Base-by-base conservation (phyloP, 1,140 invertebrate genomes). In the Drosophila tristis region DNA sequence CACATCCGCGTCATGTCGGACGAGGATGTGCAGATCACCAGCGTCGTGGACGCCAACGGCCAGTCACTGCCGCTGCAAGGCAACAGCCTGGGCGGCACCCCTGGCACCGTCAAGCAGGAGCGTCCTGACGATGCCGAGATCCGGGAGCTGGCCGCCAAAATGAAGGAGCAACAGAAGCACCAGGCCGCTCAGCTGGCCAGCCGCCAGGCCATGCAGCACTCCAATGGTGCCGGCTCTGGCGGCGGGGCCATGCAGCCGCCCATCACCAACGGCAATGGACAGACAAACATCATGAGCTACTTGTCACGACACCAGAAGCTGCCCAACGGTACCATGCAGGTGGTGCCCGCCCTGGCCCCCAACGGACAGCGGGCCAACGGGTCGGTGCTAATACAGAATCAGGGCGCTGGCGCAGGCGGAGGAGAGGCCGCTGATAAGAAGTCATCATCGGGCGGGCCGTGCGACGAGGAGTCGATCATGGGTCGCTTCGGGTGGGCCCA, bases 401-500 rank as follows among this genome's bases (percentile, higher is more conserved):
- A 39, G 35, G 54, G 66, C 16, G 39, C n/a, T 60, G 54, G 31
- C 7, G 58, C 72, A 5, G 51, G 67, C 31, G 76, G 73, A 9
- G 65, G 65, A 8, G 68, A 65, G 9, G 31, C 9, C 4, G 58
- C 62, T 29, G 57, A 87, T 2, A 80, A 78, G 47, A 63, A 82
- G 44, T 65, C 64, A 6, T 61, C 53, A 8, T 58, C 53, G 2
- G 15, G 49, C 31, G 70, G 79, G 0, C 93, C 91, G 76, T 94
- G 91, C 3, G 97, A 98, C 91, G 96, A 96, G 70, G 95, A 96
- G 50, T 97, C 96, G 74, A 94, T 95, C 89, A 95, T 96, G 89
- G 97, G 97, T 23, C 94, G 96, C 80, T 98, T 98, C 92, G 97
- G 97, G 29, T 98, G 98, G 98, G 95, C 95, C 25, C 96, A 95